Conservation (phyloP, 2,888 invertebrate genomes). For the Caenorhabditis panamensis region DNA sequence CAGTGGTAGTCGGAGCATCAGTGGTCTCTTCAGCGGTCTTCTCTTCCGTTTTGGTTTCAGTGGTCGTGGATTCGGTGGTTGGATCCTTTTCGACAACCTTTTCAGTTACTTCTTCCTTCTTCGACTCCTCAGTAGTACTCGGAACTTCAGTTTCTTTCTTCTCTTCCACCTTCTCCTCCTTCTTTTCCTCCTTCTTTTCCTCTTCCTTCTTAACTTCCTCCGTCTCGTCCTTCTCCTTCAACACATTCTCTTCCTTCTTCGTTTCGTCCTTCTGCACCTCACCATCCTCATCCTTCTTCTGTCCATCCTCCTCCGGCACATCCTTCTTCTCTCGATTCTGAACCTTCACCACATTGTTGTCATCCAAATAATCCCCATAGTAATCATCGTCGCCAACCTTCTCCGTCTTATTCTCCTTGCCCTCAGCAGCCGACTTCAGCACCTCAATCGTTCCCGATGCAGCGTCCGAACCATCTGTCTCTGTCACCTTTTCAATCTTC, state of each 20-base stretch:
- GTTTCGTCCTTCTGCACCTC: constrained; percentile 3
- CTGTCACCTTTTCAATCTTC: constrained; percentile 26
- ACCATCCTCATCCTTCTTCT: constrained; percentile 7
- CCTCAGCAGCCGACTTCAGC: constrained; percentile 48
- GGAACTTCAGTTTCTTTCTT: too few relatives aligned
- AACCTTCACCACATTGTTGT: constrained; percentile 61
- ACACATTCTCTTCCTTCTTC: constrained; percentile 9
- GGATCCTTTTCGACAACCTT: background rate
- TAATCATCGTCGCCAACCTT: constrained; percentile 61
- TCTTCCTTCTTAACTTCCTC: constrained; percentile 4
- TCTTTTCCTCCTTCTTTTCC: constrained; percentile 1
- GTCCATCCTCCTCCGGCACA: background rate
- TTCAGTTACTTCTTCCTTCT: constrained; percentile 4
- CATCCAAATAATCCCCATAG: constrained; percentile 64
- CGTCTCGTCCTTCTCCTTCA: background rate
- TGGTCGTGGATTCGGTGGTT: background rate
- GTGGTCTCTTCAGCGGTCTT: background rate
- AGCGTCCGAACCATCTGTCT: constrained; percentile 21
- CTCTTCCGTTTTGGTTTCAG: constrained; percentile 5
- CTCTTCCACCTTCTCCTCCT: background rate
- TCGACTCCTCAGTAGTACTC: background rate
- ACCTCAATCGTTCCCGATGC: constrained; percentile 50
- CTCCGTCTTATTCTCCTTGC: constrained; percentile 33
- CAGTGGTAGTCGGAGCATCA: background rate
- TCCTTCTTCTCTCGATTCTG: constrained; percentile 55